These are phyloP conservation scores for Talpa occidentalis DNA, from an alignment of 2,113 vertebrate species.

Conservation along the genomic window DNA sequence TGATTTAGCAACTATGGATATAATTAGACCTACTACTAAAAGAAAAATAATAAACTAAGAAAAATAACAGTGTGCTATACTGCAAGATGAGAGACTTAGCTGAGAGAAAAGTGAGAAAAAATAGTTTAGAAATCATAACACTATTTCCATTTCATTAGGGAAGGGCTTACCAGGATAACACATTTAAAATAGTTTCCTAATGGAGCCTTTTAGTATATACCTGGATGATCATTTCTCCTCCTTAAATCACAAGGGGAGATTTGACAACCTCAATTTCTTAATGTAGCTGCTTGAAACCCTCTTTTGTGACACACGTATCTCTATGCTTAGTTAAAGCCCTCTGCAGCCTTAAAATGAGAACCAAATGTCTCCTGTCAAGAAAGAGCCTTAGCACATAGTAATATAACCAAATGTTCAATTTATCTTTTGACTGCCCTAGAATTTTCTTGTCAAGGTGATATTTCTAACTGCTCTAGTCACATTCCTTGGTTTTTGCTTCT, in stretches of 20 bases:
- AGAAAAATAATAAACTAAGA: slow-evolving; percentile 26
- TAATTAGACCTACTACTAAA: not conserved
- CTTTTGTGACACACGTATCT: slow-evolving; percentile 15
- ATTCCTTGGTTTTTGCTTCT: slow-evolving; percentile 55
- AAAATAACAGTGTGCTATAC: not conserved
- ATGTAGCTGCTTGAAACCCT: slow-evolving; percentile 65
- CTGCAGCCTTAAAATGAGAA: slow-evolving; percentile 62
- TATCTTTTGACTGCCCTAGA: slow-evolving; percentile 71
- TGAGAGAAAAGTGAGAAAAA: slow-evolving; percentile 38
- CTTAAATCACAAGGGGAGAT: slow-evolving; percentile 47
- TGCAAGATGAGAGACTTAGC: not conserved
- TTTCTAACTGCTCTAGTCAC: slow-evolving; percentile 69
- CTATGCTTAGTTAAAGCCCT: slow-evolving; percentile 70
- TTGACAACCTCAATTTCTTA: slow-evolving; percentile 73
- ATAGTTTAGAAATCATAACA: slow-evolving; percentile 49
- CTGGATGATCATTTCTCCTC: slow-evolving; percentile 32
- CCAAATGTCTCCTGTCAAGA: slow-evolving; percentile 78
- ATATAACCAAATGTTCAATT: slow-evolving; percentile 80
- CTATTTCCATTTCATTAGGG: slow-evolving; percentile 53
- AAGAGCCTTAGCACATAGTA: slow-evolving; percentile 67
- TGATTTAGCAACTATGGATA: not conserved
- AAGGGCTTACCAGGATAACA: slow-evolving; percentile 10
- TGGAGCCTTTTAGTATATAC: slow-evolving; percentile 58
- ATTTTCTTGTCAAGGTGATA: slow-evolving; percentile 76
- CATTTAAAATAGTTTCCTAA: slow-evolving; percentile 66